phyloP scores from a whole-genome alignment of 2,888 invertebrate species.

The Furcula furcula region DNA sequence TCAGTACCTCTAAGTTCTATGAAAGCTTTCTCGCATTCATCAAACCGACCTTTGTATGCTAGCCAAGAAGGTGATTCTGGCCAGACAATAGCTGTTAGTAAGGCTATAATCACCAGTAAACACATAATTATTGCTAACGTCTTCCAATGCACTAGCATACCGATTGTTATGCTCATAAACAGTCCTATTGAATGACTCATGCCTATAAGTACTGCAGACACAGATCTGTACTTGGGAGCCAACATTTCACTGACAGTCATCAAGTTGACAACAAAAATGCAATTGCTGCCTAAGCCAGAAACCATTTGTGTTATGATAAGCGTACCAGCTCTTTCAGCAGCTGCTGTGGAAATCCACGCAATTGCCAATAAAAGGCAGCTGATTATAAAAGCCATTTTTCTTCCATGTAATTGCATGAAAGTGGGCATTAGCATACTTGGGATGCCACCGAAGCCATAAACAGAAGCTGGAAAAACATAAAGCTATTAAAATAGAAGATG shows the following conservation, averaged over 20 bases:
- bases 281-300: conserved; percentile 25
- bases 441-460: conserved; percentile 30
- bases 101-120: conserved; percentile 8
- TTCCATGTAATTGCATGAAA: conserved; percentile 29
- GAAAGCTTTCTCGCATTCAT: conserved; percentile 21
- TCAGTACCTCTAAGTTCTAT: conserved; percentile 19
- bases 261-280: conserved; percentile 18
- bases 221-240: conserved; percentile 20
- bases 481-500: too few relatives aligned
- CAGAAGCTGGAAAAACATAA: conserved; percentile 21
- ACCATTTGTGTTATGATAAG: conserved; percentile 26
- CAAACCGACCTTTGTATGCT: conserved; percentile 24
- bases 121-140: conserved; percentile 20
- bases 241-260: conserved; percentile 28
- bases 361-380: conserved; percentile 21
- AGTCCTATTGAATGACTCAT: conserved; percentile 20
- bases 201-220: conserved; percentile 15
- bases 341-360: conserved; percentile 23
- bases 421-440: conserved; percentile 26
- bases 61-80: conserved; percentile 33
- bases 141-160: conserved; percentile 25
- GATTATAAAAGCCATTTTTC: conserved; percentile 23
- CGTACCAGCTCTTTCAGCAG: conserved; percentile 7
- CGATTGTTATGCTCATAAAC: conserved; percentile 14
- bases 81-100: conserved; percentile 17